Evolutionary conservation across 2,797 vertebrate genomes (phyloP).

Genomic region (Podarcis lilfordi): DNA sequence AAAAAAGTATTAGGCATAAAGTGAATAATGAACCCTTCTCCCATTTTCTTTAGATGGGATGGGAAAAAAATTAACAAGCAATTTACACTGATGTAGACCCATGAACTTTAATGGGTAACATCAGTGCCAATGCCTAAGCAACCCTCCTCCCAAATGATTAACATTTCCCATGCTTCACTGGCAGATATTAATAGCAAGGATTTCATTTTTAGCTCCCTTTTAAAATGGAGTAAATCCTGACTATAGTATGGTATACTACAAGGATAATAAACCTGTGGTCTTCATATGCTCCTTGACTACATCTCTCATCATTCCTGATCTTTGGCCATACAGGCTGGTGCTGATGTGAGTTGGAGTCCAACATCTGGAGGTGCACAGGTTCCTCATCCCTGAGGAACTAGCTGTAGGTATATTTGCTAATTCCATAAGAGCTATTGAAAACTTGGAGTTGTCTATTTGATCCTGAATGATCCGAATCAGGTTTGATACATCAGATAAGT

Average conservation of each 20-base stretch:
- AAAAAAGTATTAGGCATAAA: not conserved
- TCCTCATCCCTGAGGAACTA: too few relatives aligned
- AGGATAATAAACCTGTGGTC: not conserved
- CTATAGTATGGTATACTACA: not conserved
- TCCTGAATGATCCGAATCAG: not conserved
- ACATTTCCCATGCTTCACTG: not conserved
- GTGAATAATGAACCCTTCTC: slow-evolving; percentile 4
- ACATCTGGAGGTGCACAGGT: too few relatives aligned
- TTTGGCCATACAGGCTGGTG: not conserved
- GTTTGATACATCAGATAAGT: not conserved
- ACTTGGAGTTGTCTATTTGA: not conserved
- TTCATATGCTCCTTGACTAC: not conserved
- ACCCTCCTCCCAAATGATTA: not conserved
- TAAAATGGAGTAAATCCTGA: not conserved
- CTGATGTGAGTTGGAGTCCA: too few relatives aligned
- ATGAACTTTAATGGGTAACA: not conserved
- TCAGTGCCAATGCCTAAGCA: not conserved
- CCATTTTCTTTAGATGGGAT: not conserved
- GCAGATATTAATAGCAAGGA: not conserved
- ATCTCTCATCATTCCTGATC: not conserved
- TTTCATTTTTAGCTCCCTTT: not conserved
- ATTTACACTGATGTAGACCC: not conserved
- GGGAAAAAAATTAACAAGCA: slow-evolving; percentile 7
- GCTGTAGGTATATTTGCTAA: not conserved
- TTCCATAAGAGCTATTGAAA: not conserved